These are phyloP conservation scores for Anthopleura sola DNA, from an alignment of 64 coral and sea anemone species.

Conservation along the genomic window DNA sequence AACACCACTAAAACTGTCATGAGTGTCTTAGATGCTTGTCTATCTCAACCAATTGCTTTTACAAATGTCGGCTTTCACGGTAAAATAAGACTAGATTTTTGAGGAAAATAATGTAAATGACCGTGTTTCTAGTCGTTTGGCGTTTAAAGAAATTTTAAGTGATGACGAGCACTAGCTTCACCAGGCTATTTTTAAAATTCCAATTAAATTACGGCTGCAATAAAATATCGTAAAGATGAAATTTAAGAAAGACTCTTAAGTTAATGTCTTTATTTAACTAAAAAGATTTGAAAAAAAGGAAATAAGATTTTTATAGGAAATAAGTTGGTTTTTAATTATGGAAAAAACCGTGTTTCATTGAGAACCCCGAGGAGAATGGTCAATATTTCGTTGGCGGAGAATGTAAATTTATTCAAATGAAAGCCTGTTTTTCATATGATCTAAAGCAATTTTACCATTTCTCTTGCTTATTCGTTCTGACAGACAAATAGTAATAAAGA, in stretches of 20 bases:
- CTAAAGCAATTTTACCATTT: conserved; percentile 3
- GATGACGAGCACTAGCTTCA: not conserved
- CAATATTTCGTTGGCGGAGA: not conserved
- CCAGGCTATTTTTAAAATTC: not conserved
- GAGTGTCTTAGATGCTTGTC: not conserved
- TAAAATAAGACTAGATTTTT: not conserved
- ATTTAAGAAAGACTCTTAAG: not conserved
- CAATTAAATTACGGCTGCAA: not conserved
- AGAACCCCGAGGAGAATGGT: not conserved
- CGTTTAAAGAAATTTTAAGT: not conserved
- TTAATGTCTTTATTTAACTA: not conserved
- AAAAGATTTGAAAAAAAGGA: not conserved
- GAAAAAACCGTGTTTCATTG: not conserved
- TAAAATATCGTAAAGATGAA: not conserved
- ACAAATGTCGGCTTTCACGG: not conserved
- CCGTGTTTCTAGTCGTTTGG: not conserved
- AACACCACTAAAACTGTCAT: conserved; percentile 2
- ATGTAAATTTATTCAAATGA: conserved; percentile 25
- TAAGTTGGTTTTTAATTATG: not conserved
- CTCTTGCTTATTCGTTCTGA: conserved; percentile 13
- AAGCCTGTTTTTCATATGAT: not conserved
- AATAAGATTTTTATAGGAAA: not conserved
- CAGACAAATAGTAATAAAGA: conserved; percentile 35
- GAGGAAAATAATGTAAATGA: not conserved
- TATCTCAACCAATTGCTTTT: not conserved